phyloP scores from a whole-genome alignment of 2,888 invertebrate genomes.

The Melolontha melolontha region DNA sequence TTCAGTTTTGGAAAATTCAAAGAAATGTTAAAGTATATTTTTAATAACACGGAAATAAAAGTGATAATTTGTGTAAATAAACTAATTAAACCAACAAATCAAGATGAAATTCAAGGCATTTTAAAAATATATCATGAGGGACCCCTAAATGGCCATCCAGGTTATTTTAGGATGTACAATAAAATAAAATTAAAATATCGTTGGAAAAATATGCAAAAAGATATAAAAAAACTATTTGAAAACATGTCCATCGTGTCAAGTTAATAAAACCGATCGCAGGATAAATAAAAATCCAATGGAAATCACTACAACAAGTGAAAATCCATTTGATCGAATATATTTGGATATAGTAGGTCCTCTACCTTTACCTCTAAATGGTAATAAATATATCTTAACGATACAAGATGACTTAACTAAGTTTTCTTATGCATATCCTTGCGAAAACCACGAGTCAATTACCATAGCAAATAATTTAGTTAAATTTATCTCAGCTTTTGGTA shows the following conservation, averaged over 20 bases:
- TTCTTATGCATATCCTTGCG: constrained; percentile 44
- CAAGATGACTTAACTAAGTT: constrained; percentile 55
- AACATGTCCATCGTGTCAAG: too few species aligned
- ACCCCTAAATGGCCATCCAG: constrained; percentile 35
- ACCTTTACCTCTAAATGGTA: constrained; percentile 50
- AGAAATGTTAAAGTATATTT: constrained; percentile 24
- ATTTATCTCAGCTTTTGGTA: constrained; percentile 53
- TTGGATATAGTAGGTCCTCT: constrained; percentile 56
- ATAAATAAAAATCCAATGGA: constrained; percentile 54
- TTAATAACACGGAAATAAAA: not conserved
- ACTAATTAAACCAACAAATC: constrained; percentile 1
- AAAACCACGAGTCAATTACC: constrained; percentile 47
- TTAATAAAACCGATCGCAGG: constrained; percentile 50
- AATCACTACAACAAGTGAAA: constrained; percentile 54
- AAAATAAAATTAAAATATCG: constrained; percentile 46
- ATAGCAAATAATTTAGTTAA: constrained; percentile 49
- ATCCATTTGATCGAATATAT: constrained; percentile 54
- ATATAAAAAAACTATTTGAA: constrained; percentile 46
- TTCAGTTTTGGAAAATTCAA: constrained; percentile 7
- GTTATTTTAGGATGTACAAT: constrained; percentile 31
- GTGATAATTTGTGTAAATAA: constrained; percentile 1
- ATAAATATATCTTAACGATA: constrained; percentile 52
- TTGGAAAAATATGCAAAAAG: constrained; percentile 44
- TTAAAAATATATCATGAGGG: constrained; percentile 35
- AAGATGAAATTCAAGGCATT: constrained; percentile 7